Percentiles rank a stretch among this genome's conserved stretches.
These are phyloP conservation scores for Ennomos fuscantarius DNA, from an alignment of 2,888 invertebrate genomes.

Conservation along the genomic window DNA sequence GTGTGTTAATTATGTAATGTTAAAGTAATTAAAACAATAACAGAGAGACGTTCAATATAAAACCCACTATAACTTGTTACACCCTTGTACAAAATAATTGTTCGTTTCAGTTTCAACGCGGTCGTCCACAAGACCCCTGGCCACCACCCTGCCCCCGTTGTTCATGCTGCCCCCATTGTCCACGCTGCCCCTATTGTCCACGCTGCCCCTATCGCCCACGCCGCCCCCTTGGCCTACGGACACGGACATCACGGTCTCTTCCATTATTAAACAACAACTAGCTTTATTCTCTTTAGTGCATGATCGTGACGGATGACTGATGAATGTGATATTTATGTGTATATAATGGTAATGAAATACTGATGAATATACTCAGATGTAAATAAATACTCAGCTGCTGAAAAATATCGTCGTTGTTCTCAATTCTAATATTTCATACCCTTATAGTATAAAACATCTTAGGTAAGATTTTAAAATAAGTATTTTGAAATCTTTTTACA, in stretches of 20 bases:
- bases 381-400: constrained; percentile 82
- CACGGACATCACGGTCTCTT: constrained; percentile 74
- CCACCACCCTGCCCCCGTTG: constrained; percentile 72
- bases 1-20: constrained; percentile 8
- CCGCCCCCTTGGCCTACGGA: constrained; percentile 62
- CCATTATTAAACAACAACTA: constrained; percentile 71
- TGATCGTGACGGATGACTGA: constrained; percentile 74
- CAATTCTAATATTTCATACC: not conserved
- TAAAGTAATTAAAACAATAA: not conserved
- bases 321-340: constrained; percentile 84
- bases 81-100: not conserved
- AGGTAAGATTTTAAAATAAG: not conserved
- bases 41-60: not conserved
- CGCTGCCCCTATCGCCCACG: constrained; percentile 61
- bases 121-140: constrained; percentile 82
- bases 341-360: constrained; percentile 68
- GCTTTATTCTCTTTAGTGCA: constrained; percentile 54
- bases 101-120: constrained; percentile 78
- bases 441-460: too few species aligned
- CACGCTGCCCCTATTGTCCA: constrained; percentile 68
- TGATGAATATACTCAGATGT: constrained; percentile 69
- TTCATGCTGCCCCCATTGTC: constrained; percentile 59
- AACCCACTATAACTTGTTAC: too few species aligned
- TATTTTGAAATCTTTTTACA: not conserved
- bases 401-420: constrained; percentile 52